Evolutionary conservation across 2,113 vertebrate genomes (phyloP).

Genomic region (Mesoclemmys tuberculata): DNA sequence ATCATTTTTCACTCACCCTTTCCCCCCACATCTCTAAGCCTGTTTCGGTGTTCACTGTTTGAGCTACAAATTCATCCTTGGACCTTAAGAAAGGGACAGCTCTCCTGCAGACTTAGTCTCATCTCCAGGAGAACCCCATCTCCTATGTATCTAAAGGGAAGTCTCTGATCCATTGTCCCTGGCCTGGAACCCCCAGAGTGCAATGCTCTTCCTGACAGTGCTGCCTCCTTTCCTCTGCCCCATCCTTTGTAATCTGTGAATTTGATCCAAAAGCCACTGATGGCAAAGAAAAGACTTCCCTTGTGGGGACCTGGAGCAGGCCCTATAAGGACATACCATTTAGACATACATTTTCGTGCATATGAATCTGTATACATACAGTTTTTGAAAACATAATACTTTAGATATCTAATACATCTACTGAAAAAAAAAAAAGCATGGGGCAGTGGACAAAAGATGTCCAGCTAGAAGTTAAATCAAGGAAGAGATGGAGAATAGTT

Average conservation of each 20-base stretch:
- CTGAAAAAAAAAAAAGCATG: not conserved
- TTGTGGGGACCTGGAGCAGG: not conserved
- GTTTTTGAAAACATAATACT: not conserved
- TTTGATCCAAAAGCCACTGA: not conserved
- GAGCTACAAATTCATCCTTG: not conserved
- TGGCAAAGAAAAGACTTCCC: not conserved
- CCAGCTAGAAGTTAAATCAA: not conserved
- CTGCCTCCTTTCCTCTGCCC: fast-evolving
- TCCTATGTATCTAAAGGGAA: not conserved
- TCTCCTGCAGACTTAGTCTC: not conserved
- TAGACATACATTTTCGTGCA: not conserved
- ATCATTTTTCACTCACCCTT: not conserved
- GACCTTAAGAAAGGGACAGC: not conserved
- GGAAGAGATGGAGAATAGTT: not conserved
- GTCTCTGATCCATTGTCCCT: not conserved
- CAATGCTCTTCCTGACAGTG: not conserved
- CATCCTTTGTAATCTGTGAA: not conserved
- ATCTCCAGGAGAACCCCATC: not conserved
- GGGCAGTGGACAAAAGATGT: not conserved
- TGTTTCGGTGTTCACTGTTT: not conserved
- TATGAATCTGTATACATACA: not conserved
- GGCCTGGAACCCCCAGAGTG: not conserved
- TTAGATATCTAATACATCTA: too few species aligned
- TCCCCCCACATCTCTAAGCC: not conserved
- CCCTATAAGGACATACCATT: not conserved